Conservation (phyloP, 2,888 invertebrate species). For the Euzetes globulus region DNA sequence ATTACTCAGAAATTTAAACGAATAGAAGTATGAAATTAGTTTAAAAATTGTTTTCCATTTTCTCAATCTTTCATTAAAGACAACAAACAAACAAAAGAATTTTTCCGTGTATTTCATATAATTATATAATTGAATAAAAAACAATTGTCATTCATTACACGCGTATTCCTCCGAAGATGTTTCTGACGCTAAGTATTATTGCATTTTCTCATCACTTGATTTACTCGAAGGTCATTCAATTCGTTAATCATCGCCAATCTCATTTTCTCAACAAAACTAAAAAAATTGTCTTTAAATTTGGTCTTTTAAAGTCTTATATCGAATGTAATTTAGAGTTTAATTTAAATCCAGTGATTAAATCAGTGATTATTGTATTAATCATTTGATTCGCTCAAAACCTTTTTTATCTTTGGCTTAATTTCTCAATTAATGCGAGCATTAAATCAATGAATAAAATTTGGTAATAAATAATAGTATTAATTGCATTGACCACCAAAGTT, state of each 20-base stretch:
- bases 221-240: conserved; percentile 20
- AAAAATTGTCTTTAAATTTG: too few species aligned
- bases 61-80: background rate
- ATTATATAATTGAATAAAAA: conserved; percentile 28
- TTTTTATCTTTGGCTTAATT: background rate
- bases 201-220: background rate
- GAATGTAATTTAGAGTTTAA: background rate
- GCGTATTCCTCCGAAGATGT: background rate
- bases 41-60: background rate
- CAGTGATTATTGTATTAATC: conserved; percentile 8
- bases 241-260: conserved; percentile 11
- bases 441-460: too few species aligned
- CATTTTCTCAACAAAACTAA: background rate
- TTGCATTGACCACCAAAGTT: conserved; percentile 29
- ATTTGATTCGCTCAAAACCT: background rate
- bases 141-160: conserved; percentile 25
- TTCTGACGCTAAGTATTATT: background rate
- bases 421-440: too few species aligned
- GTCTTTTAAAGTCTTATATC: too few species aligned
- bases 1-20: background rate
- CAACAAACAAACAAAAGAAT: conserved; percentile 15
- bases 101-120: conserved; percentile 10
- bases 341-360: conserved; percentile 16
- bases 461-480: conserved; percentile 14
- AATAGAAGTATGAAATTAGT: background rate